Evolutionary conservation across 2,888 invertebrate species (phyloP), one percentile per base, ranked within the genome.

Genomic region (Serripes groenlandicus): DNA sequence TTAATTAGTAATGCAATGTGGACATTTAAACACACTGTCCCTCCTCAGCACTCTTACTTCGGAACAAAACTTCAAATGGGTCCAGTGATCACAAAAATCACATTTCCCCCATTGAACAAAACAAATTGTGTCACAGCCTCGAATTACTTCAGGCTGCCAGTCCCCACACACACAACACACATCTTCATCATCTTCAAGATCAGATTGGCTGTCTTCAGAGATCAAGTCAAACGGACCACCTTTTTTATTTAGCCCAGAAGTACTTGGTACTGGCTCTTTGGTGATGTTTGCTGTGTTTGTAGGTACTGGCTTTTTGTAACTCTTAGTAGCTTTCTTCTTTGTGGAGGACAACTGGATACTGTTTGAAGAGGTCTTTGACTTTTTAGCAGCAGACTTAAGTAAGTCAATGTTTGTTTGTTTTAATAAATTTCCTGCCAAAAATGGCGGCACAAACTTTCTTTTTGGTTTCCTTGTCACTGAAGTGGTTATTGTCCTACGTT

Each of bases 371-470:
- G 0, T 9, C 18, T 32, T 26, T 58, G 21, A 34, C 54, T 52
- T 58, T 18, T 32, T 72, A 21, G 54, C 58, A 28, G 60, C 60
- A n/a, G 37, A 2, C 26, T 5, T 54, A 7, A 80, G 42, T 49
- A 42, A 42, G 21, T 75, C 80, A 23, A 54, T 23, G 18, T 62
- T 72, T 35, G 42, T 37, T 32, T 81, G 64, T 32, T 71, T 76
- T 34, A 42, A 15, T 21, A 81, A 69, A 26, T 32, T 81, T 37
- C 75, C 75, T 23, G 75, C 54, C 3, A 81, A 30, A 60, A 72
- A 75, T 28, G 80, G 80, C 37, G 68, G 72, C 7, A 80, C 60
- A 71, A 75, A 75, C 30, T 80, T 78, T 30, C 49, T 70, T 34
- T 28, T 74, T n/a, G 62, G 56, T 26, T 70, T 60, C 42, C 42